Percentiles rank a stretch among this genome's conserved stretches.
phyloP scores from a whole-genome alignment of 2,888 invertebrate species.

The Prionchulus punctatus region DNA sequence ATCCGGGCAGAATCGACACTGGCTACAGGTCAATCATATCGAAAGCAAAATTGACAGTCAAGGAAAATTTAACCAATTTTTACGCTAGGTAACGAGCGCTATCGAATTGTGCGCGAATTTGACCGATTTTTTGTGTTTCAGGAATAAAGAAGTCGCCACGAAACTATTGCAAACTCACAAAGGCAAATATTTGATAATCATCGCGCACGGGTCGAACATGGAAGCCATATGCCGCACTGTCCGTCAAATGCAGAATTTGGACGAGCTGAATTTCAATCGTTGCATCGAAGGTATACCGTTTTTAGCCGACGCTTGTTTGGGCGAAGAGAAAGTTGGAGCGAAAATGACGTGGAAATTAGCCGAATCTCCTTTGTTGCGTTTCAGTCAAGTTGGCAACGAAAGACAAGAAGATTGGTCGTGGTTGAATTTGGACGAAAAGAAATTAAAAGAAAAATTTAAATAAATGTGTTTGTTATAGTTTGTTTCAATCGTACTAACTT shows the following conservation, averaged over 20 bases:
- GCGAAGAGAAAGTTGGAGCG: neutral
- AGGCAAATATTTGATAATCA: neutral
- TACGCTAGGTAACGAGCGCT: neutral
- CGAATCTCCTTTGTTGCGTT: neutral
- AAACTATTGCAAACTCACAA: neutral
- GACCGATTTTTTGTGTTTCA: too few relatives aligned
- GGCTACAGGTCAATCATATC: neutral
- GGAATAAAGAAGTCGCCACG: neutral
- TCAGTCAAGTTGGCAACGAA: neutral
- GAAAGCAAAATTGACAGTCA: neutral
- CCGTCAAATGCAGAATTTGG: neutral
- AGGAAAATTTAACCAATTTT: neutral
- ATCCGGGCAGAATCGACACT: neutral
- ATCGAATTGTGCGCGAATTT: too few relatives aligned
- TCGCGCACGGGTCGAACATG: neutral
- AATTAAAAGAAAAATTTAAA: neutral
- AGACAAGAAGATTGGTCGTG: neutral
- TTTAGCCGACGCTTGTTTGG: neutral
- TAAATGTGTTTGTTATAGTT: conserved; percentile 12
- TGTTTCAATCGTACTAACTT: too few relatives aligned
- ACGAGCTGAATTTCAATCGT: neutral
- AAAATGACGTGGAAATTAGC: neutral
- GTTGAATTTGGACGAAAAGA: neutral
- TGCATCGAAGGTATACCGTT: neutral
- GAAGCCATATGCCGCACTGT: neutral